Evolutionary conservation across 1,140 invertebrate species (phyloP).

Genomic region (Cyclina sinensis): DNA sequence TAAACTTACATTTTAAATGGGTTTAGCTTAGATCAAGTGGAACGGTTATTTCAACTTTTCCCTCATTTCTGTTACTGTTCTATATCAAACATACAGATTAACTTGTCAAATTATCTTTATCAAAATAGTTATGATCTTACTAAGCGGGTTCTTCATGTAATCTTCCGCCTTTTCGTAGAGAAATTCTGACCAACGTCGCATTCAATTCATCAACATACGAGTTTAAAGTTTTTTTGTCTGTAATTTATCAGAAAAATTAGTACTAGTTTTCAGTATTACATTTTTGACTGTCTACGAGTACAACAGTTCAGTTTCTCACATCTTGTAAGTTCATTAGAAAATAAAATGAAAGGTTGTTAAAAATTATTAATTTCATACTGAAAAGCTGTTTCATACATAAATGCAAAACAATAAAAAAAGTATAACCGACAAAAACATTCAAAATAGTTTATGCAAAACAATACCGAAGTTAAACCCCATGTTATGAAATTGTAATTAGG

Average conservation of each 20-base stretch:
- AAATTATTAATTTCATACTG: background rate
- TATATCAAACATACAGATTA: conserved; percentile 31
- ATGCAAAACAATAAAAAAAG: background rate
- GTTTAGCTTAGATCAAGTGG: conserved; percentile 16
- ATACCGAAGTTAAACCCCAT: too few species aligned
- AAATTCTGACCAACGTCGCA: conserved; percentile 18
- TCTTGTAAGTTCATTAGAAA: too few species aligned
- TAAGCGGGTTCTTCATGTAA: conserved; percentile 6
- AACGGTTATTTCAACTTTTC: conserved; percentile 32
- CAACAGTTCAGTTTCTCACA: too few species aligned
- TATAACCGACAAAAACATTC: background rate
- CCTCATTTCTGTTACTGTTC: conserved; percentile 30
- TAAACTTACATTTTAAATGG: conserved; percentile 48
- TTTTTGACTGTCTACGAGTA: too few species aligned
- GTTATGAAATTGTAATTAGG: conserved; percentile 5
- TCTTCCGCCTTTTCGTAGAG: background rate
- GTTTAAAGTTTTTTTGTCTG: background rate
- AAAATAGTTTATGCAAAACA: too few species aligned
- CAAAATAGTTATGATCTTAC: conserved; percentile 22
- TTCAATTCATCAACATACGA: conserved; percentile 8
- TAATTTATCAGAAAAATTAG: too few species aligned
- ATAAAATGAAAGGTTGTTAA: background rate
- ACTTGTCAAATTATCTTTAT: conserved; percentile 45
- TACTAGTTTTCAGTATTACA: too few species aligned
- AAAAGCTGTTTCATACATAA: background rate